Evolutionary conservation across 2,113 vertebrate genomes (phyloP).

Genomic region (Hemiscyllium ocellatum): DNA sequence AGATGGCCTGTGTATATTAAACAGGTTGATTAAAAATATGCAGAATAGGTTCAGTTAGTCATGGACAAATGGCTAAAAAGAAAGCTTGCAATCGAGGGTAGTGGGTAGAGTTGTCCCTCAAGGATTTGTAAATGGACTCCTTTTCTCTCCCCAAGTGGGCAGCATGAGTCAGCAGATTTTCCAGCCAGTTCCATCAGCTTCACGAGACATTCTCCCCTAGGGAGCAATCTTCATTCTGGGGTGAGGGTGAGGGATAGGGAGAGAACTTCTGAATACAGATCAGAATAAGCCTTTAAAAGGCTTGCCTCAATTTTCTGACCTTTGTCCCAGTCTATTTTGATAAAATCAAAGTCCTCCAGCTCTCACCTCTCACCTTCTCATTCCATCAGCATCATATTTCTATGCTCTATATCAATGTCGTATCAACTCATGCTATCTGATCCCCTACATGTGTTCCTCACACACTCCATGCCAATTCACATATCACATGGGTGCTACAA

Average conservation of each 20-base stretch:
- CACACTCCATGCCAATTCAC: neutral
- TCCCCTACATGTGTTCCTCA: neutral
- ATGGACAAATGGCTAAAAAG: neutral
- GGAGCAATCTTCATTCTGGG: neutral
- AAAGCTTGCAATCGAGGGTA: neutral
- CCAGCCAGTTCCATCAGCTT: neutral
- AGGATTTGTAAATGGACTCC: neutral
- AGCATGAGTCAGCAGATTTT: no score
- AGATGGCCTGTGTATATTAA: no score
- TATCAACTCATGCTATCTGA: neutral
- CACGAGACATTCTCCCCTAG: neutral
- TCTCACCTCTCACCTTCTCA: neutral
- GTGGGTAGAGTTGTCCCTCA: no score
- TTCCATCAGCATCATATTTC: neutral
- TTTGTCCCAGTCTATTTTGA: neutral
- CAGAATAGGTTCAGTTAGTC: no score
- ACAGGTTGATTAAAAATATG: no score
- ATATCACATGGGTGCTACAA: neutral
- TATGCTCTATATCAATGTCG: neutral
- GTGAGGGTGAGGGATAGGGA: neutral
- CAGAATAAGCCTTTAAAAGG: neutral
- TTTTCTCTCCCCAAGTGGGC: no score
- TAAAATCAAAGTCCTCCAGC: neutral
- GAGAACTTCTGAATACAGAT: neutral
- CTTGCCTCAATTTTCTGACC: neutral